Evolutionary conservation across 2,888 invertebrate species (phyloP).

Genomic region (Cactoblastis cactorum): DNA sequence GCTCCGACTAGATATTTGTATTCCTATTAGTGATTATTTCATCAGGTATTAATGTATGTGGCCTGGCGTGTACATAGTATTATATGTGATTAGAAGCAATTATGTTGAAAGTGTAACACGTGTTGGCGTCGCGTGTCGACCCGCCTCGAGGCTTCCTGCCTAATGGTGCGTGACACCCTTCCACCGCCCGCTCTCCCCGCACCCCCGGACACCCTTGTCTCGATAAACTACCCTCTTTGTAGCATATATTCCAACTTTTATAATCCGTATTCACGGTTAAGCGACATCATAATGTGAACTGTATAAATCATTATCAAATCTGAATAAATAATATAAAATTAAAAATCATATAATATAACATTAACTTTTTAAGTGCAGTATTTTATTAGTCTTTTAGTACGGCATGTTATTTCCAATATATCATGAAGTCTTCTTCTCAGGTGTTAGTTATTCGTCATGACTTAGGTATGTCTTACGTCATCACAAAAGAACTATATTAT

Average conservation of each 20-base stretch:
- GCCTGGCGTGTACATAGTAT: conserved; percentile 17
- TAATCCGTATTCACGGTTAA: conserved; percentile 33
- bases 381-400: too few species aligned
- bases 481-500: too few species aligned
- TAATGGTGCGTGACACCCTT: conserved; percentile 69
- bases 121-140: conserved; percentile 63
- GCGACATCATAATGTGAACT: conserved; percentile 31
- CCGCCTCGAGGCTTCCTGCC: conserved; percentile 54
- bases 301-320: conserved; percentile 37
- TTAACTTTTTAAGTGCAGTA: not conserved
- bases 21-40: conserved; percentile 10
- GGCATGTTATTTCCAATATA: too few species aligned
- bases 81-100: conserved; percentile 67
- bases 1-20: conserved; percentile 4
- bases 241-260: conserved; percentile 43
- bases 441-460: too few species aligned
- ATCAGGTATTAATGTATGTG: conserved; percentile 14
- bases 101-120: conserved; percentile 73
- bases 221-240: conserved; percentile 56
- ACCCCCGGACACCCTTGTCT: conserved; percentile 28
- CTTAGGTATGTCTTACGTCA: too few species aligned
- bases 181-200: conserved; percentile 27
- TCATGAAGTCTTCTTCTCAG: too few species aligned
- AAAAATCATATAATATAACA: too few species aligned
- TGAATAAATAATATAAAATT: not conserved